Evolutionary conservation across 2,888 invertebrate species (phyloP).

Genomic region (Nycteola revayana): DNA sequence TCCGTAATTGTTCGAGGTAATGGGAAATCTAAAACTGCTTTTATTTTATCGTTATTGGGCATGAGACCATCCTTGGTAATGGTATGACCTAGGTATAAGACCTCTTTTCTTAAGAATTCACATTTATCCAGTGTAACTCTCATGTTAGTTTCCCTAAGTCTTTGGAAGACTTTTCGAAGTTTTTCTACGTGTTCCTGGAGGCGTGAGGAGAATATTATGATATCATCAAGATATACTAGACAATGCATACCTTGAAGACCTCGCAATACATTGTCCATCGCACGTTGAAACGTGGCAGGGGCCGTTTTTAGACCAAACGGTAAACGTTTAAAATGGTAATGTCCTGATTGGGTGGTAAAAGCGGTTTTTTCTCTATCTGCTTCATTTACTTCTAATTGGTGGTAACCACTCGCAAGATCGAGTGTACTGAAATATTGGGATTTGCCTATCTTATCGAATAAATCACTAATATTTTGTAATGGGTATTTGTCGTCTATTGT

Average conservation of each 20-base stretch:
- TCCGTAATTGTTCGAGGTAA: constrained; percentile 26
- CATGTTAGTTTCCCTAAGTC: constrained; percentile 2
- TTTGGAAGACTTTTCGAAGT: constrained; percentile 2
- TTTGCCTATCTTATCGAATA: constrained; percentile 24
- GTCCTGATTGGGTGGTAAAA: constrained; percentile 1
- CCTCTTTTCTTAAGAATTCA: constrained; percentile 5
- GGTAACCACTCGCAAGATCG: constrained; percentile 9
- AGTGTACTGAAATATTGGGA: neutral
- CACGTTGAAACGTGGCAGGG: constrained; percentile 3
- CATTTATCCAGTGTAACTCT: constrained; percentile 5
- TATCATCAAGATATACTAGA: constrained; percentile 4
- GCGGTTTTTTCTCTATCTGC: constrained; percentile 1
- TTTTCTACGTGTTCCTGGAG: constrained; percentile 2
- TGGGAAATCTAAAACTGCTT: constrained; percentile 28
- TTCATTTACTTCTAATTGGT: constrained; percentile 12
- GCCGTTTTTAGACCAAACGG: constrained; percentile 9
- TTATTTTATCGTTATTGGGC: constrained; percentile 34
- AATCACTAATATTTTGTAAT: constrained; percentile 18
- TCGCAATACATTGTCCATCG: constrained; percentile 2
- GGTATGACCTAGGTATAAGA: constrained; percentile 5
- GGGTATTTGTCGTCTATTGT: constrained; percentile 18
- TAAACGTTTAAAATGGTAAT: constrained; percentile 14
- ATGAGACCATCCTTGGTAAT: constrained; percentile 1
- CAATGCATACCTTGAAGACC: constrained; percentile 2
- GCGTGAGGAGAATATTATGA: neutral